Evolutionary conservation across 2,888 invertebrate species (phyloP).

Genomic region (Eutolmus rufibarbis): DNA sequence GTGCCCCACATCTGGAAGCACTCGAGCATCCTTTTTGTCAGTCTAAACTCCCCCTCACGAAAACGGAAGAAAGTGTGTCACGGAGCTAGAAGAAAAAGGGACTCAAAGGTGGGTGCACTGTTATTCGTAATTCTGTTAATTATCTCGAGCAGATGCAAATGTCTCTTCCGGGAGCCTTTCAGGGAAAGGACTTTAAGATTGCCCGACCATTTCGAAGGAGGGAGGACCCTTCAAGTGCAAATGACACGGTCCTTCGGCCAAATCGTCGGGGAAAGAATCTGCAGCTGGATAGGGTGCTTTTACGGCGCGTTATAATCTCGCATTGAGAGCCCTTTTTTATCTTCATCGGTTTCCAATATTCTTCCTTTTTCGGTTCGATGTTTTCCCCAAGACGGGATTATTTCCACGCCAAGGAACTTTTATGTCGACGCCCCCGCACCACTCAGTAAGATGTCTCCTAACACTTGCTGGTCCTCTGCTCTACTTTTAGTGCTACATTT

Average conservation of each 20-base stretch:
- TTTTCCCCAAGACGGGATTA: not conserved
- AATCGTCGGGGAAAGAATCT: not conserved
- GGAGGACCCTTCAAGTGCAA: not conserved
- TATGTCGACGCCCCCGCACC: not conserved
- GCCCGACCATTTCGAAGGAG: not conserved
- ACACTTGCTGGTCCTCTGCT: not conserved
- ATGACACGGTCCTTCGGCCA: not conserved
- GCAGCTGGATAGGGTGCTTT: not conserved
- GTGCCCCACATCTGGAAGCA: not conserved
- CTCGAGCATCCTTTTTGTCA: not conserved
- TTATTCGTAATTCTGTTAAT: slow-evolving; percentile 2
- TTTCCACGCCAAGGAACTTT: slow-evolving; percentile 5
- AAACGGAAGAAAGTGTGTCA: not conserved
- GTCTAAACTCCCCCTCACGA: not conserved
- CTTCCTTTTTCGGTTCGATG: not conserved
- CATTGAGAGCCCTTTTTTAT: not conserved
- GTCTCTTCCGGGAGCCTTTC: not conserved
- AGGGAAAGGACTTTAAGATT: not conserved
- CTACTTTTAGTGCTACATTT: slow-evolving; percentile 8
- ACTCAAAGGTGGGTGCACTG: not conserved
- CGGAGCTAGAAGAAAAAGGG: not conserved
- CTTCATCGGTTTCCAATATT: not conserved
- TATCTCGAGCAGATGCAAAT: slow-evolving; percentile 6
- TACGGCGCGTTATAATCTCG: not conserved
- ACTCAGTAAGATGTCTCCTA: not conserved